Evolutionary conservation across 2,888 invertebrate species (phyloP), one percentile per base, ranked within the genome.

Genomic region (Halictus quadricinctus): DNA sequence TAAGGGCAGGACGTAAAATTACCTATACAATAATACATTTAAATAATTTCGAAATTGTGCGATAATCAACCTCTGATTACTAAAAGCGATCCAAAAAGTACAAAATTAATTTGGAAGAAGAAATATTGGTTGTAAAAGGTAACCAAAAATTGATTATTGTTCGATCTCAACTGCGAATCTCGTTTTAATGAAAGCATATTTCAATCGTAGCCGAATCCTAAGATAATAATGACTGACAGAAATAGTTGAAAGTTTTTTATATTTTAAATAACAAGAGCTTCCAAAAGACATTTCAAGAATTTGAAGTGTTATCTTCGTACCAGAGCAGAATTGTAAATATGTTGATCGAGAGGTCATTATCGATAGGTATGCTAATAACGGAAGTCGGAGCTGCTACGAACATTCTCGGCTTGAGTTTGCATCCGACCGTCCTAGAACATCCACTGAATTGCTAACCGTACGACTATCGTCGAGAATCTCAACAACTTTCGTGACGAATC

Each of bases 401-500:
- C 83, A 88, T 88, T 82, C 81, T 72, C 79, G 76, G 69, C 73
- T 76, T 78, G 84, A 87, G 89, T 89, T 89, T 85, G 88, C 87
- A 87, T 82, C 79, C 81, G 76, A 79, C 73, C 79, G 75, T 80
- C 81, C 80, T 72, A 72, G 76, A 89, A 90, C 88, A 85, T 85
- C 86, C 74, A 85, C 86, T 75, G 90, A 90, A 89, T 89, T 83
- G 83, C 88, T 83, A 88, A 84, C 72, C 78, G 74, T 76, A 77
- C 70, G 72, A 72, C 88, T 58, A 88, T 84, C 87, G 85, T 80
- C 64, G 74, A 79, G 76, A 83, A 75, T 79, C 79, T 75, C 41
- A 79, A 76, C 78, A 90, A 90, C 82, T 90, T 90, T 90, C 90
- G 88, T 90, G 87, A 88, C 87, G 89, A 88, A 89, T 89, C 88